These are phyloP conservation scores for Alentia gelatinosa DNA, from an alignment of 2,888 invertebrate species.

Conservation along the genomic window DNA sequence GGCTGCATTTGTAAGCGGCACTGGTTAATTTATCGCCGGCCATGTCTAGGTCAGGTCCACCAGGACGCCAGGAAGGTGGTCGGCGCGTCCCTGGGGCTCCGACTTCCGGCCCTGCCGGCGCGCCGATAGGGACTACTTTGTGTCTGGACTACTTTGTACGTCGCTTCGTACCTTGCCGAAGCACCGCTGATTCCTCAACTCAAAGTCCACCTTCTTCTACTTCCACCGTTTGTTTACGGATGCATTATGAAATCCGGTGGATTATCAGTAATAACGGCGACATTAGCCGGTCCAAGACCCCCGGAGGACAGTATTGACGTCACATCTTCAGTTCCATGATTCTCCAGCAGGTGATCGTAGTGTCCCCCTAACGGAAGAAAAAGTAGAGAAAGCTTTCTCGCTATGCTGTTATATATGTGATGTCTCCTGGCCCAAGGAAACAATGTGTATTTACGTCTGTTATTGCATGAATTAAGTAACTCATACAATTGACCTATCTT, in stretches of 20 bases:
- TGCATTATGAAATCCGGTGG: neutral
- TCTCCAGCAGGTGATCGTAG: too few species aligned
- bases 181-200: neutral
- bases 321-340: neutral
- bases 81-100: neutral
- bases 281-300: neutral
- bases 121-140: conserved; percentile 4
- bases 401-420: too few species aligned
- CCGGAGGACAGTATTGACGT: neutral
- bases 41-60: neutral
- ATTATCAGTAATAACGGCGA: neutral
- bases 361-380: too few species aligned
- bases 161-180: neutral
- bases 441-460: too few species aligned
- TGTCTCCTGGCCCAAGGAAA: too few species aligned
- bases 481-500: too few species aligned
- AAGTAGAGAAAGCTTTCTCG: too few species aligned
- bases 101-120: neutral
- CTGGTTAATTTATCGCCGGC: neutral
- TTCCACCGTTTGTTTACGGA: neutral
- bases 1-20: neutral
- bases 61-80: neutral
- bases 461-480: too few species aligned
- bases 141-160: neutral
- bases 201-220: neutral